Evolutionary conservation across 2,113 vertebrate genomes (phyloP).

Genomic region (Nannobrachium achirus): DNA sequence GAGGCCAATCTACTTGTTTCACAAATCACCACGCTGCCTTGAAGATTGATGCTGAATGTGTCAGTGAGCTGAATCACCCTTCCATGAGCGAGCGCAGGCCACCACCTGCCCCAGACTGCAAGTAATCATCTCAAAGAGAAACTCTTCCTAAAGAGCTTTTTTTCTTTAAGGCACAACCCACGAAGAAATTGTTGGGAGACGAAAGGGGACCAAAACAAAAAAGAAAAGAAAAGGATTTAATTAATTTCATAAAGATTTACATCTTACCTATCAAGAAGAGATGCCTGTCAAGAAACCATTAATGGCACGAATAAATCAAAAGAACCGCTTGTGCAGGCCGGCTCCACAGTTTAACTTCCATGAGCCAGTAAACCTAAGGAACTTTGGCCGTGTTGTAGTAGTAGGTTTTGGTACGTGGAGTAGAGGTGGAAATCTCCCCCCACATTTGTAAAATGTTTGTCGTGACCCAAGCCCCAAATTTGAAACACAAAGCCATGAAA

Average conservation of each 20-base stretch:
- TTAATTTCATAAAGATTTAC: conserved; percentile 19
- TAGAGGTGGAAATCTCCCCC: conserved; percentile 14
- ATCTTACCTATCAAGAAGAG: conserved; percentile 21
- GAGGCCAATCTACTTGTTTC: conserved; percentile 87
- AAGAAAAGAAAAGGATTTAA: conserved; percentile 13
- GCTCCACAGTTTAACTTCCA: conserved; percentile 1
- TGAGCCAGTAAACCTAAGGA: conserved; percentile 10
- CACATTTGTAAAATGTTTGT: not conserved
- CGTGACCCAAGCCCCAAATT: no score
- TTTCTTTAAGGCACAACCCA: no score
- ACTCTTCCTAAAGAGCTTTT: conserved; percentile 15
- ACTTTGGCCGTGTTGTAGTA: conserved; percentile 10
- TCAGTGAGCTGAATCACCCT: conserved; percentile 50
- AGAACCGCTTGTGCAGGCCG: not conserved
- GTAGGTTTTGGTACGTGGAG: conserved; percentile 37
- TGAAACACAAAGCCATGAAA: no score
- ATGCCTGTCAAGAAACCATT: not conserved
- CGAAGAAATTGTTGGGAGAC: conserved; percentile 40
- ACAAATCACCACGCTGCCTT: conserved; percentile 80
- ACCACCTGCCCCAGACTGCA: conserved; percentile 43
- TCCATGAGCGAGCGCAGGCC: conserved; percentile 35
- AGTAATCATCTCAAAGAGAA: conserved; percentile 32
- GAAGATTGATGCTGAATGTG: conserved; percentile 52
- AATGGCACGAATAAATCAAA: not conserved
- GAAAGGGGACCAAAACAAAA: conserved; percentile 53